phyloP scores from a whole-genome alignment of 2,888 invertebrate species.

The Tridacna gigas region DNA sequence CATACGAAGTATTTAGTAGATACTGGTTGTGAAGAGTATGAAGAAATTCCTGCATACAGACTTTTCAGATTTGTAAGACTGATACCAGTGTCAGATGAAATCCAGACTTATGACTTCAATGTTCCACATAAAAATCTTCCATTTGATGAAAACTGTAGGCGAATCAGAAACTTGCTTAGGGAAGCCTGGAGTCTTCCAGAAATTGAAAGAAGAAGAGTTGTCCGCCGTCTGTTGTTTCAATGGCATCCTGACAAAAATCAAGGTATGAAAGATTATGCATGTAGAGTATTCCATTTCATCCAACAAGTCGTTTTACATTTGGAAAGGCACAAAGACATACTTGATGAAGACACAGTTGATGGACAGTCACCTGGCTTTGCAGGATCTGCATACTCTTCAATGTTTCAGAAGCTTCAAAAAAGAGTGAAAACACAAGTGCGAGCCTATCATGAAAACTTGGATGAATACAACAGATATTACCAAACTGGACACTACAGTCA shows the following conservation, averaged over 20 bases:
- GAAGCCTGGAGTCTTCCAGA: constrained; percentile 54
- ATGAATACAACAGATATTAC: constrained; percentile 25
- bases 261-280: constrained; percentile 53
- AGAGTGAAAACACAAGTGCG: constrained; percentile 27
- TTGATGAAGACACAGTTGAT: not conserved
- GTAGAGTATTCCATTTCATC: constrained; percentile 62
- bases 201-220: constrained; percentile 47
- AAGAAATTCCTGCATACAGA: constrained; percentile 37
- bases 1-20: constrained; percentile 15
- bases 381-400: not conserved
- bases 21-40: constrained; percentile 25
- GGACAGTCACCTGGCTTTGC: not conserved
- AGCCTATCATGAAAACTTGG: constrained; percentile 33
- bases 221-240: constrained; percentile 49
- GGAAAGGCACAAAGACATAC: not conserved
- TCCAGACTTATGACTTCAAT: constrained; percentile 7
- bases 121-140: constrained; percentile 19
- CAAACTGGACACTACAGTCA: constrained; percentile 31
- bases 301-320: constrained; percentile 36
- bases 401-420: constrained; percentile 10
- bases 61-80: constrained; percentile 42
- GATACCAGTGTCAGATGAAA: constrained; percentile 1
- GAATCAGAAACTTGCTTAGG: constrained; percentile 31
- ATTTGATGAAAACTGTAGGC: constrained; percentile 43
- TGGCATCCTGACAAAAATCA: constrained; percentile 69